phyloP scores from a whole-genome alignment of 2,888 invertebrate genomes.

The Xestia ashworthii region DNA sequence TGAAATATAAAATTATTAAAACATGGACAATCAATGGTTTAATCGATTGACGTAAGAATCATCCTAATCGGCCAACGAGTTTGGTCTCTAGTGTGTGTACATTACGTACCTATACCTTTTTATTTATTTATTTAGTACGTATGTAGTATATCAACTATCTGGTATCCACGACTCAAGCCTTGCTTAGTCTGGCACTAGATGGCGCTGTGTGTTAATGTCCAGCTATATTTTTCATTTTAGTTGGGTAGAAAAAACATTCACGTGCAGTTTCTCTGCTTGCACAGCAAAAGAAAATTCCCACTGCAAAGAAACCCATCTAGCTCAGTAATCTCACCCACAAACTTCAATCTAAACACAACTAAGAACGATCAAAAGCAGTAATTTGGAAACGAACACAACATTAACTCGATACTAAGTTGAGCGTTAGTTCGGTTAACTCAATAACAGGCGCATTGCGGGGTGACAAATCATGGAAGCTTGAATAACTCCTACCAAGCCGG shows the following conservation, averaged over 20 bases:
- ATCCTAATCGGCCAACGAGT: no score
- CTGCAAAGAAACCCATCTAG: neutral
- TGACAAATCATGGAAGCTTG: slow-evolving; percentile 65
- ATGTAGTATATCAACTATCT: no score
- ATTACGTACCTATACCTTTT: no score
- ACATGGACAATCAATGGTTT: no score
- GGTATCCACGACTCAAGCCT: no score
- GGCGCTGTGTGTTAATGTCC: no score
- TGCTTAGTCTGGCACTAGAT: no score
- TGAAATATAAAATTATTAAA: no score
- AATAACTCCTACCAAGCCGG: slow-evolving; percentile 54
- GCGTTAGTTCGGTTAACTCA: slow-evolving; percentile 62
- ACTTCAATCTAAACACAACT: slow-evolving; percentile 38
- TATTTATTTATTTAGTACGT: no score
- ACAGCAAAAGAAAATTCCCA: neutral
- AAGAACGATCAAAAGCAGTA: slow-evolving; percentile 56
- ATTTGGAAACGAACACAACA: slow-evolving; percentile 59
- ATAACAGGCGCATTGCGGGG: slow-evolving; percentile 61
- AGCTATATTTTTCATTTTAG: no score
- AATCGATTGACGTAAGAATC: no score
- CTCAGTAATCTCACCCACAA: slow-evolving; percentile 5
- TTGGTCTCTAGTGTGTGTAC: no score
- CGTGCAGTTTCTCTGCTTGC: neutral
- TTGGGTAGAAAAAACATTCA: neutral
- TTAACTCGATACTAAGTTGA: slow-evolving; percentile 62